Percentiles rank a stretch among this genome's conserved stretches.
Evolutionary conservation across 1,140 invertebrate genomes (phyloP).

Genomic region (Centruroides vittatus): DNA sequence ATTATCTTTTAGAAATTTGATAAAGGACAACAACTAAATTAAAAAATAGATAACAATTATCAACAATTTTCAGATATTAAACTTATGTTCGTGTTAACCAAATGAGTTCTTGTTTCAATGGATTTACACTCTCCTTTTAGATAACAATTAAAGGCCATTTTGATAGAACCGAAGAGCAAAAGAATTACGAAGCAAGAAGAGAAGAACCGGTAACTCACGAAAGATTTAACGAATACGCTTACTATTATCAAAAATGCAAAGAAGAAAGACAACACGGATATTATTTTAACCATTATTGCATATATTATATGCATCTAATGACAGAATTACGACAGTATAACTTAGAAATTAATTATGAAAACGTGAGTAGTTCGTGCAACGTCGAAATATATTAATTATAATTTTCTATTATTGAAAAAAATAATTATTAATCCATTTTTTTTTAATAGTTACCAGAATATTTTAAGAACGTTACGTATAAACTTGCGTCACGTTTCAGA

Average conservation of each 20-base stretch:
- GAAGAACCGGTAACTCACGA: constrained; percentile 7
- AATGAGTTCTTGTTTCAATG: too few relatives aligned
- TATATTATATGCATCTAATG: constrained; percentile 5
- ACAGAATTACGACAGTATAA: constrained; percentile 2
- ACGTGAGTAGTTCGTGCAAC: constrained; percentile 1
- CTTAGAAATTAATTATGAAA: constrained; percentile 5
- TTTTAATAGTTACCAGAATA: constrained; percentile 1
- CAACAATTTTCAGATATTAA: too few relatives aligned
- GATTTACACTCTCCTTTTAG: too few relatives aligned
- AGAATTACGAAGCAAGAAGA: neutral
- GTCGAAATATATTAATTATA: too few relatives aligned
- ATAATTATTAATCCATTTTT: neutral
- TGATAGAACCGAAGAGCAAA: constrained; percentile 9
- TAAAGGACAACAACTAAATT: too few relatives aligned
- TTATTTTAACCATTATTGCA: constrained; percentile 4
- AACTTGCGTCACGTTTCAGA: neutral
- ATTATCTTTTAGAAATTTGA: too few relatives aligned
- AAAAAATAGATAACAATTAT: too few relatives aligned
- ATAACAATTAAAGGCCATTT: constrained; percentile 9
- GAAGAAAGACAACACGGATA: constrained; percentile 2
- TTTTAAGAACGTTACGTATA: constrained; percentile 6
- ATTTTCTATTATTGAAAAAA: too few relatives aligned
- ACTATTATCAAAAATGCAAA: constrained; percentile 10
- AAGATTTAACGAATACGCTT: constrained; percentile 12
- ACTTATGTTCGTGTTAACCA: too few relatives aligned